Percentiles rank a stretch among this genome's conserved stretches.
These are phyloP conservation scores for Tadarida brasiliensis DNA, from an alignment of 2,797 vertebrate genomes.

Conservation along the genomic window DNA sequence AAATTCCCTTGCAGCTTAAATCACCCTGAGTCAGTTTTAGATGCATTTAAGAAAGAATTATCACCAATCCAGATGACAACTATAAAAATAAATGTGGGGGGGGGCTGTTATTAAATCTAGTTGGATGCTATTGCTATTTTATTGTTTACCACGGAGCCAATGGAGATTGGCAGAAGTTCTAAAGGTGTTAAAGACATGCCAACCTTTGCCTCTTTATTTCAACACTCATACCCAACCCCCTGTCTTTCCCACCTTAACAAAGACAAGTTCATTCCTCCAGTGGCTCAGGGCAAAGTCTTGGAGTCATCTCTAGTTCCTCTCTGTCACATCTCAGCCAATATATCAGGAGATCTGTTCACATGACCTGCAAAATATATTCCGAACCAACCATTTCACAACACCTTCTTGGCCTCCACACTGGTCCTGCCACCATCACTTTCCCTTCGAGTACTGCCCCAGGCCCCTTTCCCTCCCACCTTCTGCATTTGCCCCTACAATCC, in stretches of 20 bases:
- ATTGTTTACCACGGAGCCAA: neutral
- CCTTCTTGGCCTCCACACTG: neutral
- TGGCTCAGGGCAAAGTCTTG: neutral
- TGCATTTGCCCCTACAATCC: neutral
- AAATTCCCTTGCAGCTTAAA: constrained; percentile 54
- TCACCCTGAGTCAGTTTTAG: constrained; percentile 15
- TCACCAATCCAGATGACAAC: neutral
- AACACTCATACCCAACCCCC: neutral
- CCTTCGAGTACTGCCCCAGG: neutral
- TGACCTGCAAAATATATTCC: neutral
- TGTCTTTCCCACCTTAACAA: neutral
- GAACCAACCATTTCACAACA: neutral
- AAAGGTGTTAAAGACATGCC: neutral
- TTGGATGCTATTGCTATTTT: neutral
- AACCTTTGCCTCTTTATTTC: neutral
- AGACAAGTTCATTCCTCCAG: neutral
- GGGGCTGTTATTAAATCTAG: neutral
- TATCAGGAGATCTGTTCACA: neutral
- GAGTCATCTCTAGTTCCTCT: neutral
- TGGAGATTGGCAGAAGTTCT: neutral
- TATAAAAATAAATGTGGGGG: neutral
- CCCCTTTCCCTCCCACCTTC: neutral
- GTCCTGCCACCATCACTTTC: neutral
- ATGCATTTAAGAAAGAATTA: neutral
- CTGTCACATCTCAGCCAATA: neutral